Base-by-base conservation (phyloP, 1,140 invertebrate species). In the Papilio xuthus region DNA sequence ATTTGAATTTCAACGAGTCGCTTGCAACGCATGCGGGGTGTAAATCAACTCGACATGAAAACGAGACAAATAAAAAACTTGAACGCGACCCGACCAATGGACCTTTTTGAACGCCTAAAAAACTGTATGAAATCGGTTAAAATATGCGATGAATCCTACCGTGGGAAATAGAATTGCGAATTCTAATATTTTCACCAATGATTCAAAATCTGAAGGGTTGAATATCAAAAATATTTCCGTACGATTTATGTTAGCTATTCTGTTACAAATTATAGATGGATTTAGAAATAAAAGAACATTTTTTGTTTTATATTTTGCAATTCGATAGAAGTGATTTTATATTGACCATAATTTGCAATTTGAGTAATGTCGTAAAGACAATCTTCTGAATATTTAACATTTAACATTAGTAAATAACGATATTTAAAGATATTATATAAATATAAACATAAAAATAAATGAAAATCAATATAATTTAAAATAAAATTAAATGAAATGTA, bases 21-120 rank as follows among this genome's bases (percentile, higher is more conserved):
- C 10, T 41, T 71, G 71, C 71, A 73, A 73, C 71, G 71, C 20
- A 47, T 47, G 41, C 42, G 37, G 41, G n/a, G 71, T 47, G 71
- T 73, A 73, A 73, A 73, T 73, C 71, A 73, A 73, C 71, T 73
- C 41, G 71, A 50, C 71, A 73, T 47, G 26, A 73, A 67, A 73
- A 73, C 42, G 71, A 47, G 71, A 15, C 12, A 44, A 73, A 73
- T 73, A 73, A 73, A 70, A 73, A 73, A 23, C 42, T 44, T 42
- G 50, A 47, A 50, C 71, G 37, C 42, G 41, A 23, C 37, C 41
- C 71, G 71, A 73, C n/a, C 71, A 47, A 73, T 73, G 71, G 71
- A 73, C 37, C 23, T 73, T 47, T 44, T 42, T 20, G 71, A 47
- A 73, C 41, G 37, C 71, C 37, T 44, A 73, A 73, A 73, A 73